Base-by-base conservation (phyloP, 2,888 invertebrate genomes). In the Cylloceria caligata region DNA sequence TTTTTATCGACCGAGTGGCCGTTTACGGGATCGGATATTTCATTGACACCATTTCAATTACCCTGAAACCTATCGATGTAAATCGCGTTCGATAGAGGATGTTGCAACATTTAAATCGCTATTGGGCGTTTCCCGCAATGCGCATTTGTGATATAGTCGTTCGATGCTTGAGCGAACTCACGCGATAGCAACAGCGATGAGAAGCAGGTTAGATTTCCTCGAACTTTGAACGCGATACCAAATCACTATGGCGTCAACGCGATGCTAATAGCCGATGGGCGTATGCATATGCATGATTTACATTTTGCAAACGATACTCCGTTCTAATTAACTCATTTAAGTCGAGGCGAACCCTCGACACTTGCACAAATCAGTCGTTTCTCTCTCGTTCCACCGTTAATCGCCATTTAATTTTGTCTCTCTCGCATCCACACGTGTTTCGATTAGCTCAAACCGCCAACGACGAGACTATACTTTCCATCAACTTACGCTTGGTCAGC, bases 21-120 rank as follows among this genome's bases (percentile, higher is more conserved):
- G n/a, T n/a, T n/a, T 11, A 39, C 39, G 9, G 11, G 13, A 24
- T n/a, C 55, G 69, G 42, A 60, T 60, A 71, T n/a, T n/a, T 45
- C 71, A 71, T 71, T 71, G 71, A 57, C 71, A 57, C 71, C 45
- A 27, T 71, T 57, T 16, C 71, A 6, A 60, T 57, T 71, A 57
- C 27, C 55, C 69, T 16, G 69, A 71, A 57, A 34, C 21, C 34
- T 19, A 39, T 24, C 16, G 19, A 27, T 13, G 19, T 19, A 24
- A 24, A 39, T 9, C 16, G 6, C 9, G 27, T 42, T 30, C 7
- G n/a, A n/a, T 6, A n/a, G 39, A 19, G 16, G n/a, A n/a, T 45
- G 71, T 30, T 34, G 34, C 27, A 60, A 47, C 19, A 30, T 45
- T 39, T 52, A 24, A 52, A 68, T 39, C 36, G 68, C 21, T 13